Base-by-base conservation (phyloP, 2,888 invertebrate species). In the Clepsis dumicolana region DNA sequence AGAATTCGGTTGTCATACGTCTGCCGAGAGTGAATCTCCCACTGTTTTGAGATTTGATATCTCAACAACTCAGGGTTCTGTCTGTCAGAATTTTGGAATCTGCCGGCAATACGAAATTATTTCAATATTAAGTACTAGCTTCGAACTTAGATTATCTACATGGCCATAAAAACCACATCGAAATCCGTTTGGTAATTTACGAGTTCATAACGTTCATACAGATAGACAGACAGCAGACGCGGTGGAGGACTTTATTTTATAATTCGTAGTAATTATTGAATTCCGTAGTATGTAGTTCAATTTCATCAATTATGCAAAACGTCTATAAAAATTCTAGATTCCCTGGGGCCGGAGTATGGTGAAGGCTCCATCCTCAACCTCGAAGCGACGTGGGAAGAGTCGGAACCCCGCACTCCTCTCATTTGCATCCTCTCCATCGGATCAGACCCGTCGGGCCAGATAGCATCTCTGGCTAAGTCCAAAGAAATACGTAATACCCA, bases 371-470 rank as follows among this genome's bases (percentile, higher is more conserved):
- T 99, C 73, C 93, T 99, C 25, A 98, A 99, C 88, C 94, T 99
- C 74, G 99, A 99, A 85, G 94, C 94, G 0, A 98, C 98, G 41
- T 98, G 97, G 97, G 93, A 94, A 27, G 99, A 99, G 88, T 98
- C 98, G 0, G 97, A 98, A 84, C 96, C 97, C 0, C 94, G 97
- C 32, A 96, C 97, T 0, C 99, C 99, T 0, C 95, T 99, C 24
- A 96, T 98, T 75, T 99, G 99, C 79, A 96, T 99, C 76, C 91
- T 99, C 18, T 98, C 98, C 0, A 98, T 98, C 78, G 99, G 99
- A 0, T 98, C 98, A 0, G 99, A 99, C 93, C 99, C 99, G 1
- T 98, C 98, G n/a, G 96, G 97, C 10, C 98, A 98, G 92, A 98
- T 99, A 73, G 96, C 97, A 48, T 93, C 95, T 10, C 89, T 99